Conservation (phyloP, 1,140 invertebrate genomes). For the Octopus bimaculoides region DNA sequence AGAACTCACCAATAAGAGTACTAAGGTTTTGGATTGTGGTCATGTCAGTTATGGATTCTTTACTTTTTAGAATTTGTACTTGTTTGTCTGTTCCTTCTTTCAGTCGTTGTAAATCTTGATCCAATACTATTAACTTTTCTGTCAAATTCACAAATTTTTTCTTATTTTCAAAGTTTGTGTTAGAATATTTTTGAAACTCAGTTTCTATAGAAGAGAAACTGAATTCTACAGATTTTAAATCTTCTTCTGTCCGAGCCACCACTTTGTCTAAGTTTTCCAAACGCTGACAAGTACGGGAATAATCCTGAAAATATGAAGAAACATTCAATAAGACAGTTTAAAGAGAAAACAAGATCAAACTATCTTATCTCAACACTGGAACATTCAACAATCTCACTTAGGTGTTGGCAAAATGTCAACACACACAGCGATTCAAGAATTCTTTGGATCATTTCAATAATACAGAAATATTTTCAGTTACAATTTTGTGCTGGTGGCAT, state of each 20-base stretch:
- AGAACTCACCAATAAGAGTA: neutral
- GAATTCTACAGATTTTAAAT: too few species aligned
- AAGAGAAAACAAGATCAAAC: neutral
- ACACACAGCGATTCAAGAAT: too few species aligned
- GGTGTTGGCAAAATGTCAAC: too few species aligned
- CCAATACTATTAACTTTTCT: neutral
- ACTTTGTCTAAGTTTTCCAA: neutral
- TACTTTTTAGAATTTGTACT: neutral
- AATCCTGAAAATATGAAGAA: neutral
- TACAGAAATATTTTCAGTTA: too few species aligned
- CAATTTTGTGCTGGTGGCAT: too few species aligned
- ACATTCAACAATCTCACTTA: too few species aligned
- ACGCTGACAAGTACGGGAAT: neutral
- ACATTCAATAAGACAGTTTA: neutral
- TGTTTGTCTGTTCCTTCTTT: neutral
- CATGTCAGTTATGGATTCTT: neutral
- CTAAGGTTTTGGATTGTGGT: neutral
- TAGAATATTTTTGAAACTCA: neutral
- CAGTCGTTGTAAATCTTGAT: neutral
- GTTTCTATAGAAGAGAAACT: neutral
- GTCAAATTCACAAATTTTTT: constrained; percentile 7
- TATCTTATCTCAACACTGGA: too few species aligned
- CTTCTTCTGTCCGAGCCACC: too few species aligned
- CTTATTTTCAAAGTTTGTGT: neutral
- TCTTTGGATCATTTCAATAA: too few species aligned